Evolutionary conservation across 2,888 invertebrate species (phyloP).

Genomic region (Busseola fusca): DNA sequence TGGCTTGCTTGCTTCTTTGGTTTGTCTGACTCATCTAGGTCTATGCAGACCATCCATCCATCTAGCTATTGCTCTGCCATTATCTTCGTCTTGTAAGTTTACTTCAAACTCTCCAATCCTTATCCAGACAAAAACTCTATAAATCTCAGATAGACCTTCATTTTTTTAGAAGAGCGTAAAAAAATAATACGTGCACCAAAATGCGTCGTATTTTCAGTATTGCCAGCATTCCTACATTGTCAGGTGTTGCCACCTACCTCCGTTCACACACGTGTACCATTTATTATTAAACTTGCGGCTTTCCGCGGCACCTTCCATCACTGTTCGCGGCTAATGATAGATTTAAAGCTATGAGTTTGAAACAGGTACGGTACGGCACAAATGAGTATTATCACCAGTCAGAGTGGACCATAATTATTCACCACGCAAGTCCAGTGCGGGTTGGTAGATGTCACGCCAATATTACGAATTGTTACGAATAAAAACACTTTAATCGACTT

Average conservation of each 20-base stretch:
- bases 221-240: conserved; percentile 25
- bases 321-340: conserved; percentile 48
- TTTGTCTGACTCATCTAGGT: background rate
- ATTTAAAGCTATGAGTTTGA: conserved; percentile 34
- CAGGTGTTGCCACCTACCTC: conserved; percentile 42
- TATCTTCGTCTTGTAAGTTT: background rate
- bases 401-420: conserved; percentile 2
- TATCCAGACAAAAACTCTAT: background rate
- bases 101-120: background rate
- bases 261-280: conserved; percentile 37
- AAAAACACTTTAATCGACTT: too few species aligned
- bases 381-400: conserved; percentile 1
- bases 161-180: background rate
- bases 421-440: background rate
- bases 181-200: conserved; percentile 7
- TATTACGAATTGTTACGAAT: too few species aligned
- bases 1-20: background rate
- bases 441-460: background rate
- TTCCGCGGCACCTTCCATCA: conserved; percentile 38
- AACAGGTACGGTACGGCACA: conserved; percentile 4
- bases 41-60: background rate
- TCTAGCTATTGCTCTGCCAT: background rate
- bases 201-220: conserved; percentile 10
- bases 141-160: background rate
- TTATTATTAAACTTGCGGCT: conserved; percentile 55